These are phyloP conservation scores for Plutomurus gul DNA, from an alignment of 1,140 invertebrate species.

Conservation along the genomic window DNA sequence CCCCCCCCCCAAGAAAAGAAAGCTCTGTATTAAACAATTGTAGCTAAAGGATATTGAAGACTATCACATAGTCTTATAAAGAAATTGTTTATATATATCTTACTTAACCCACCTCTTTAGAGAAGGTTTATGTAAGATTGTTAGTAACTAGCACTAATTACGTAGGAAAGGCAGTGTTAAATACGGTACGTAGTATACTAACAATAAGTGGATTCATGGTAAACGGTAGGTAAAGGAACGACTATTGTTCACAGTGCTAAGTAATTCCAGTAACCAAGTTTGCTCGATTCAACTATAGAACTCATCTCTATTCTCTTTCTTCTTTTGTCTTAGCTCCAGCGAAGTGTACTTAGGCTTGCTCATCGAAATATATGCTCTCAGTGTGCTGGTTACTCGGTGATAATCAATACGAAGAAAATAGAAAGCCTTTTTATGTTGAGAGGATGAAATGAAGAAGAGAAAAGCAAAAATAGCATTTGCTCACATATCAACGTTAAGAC, in stretches of 20 bases:
- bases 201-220: too few species aligned
- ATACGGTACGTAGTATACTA: too few species aligned
- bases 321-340: slow-evolving; percentile 14
- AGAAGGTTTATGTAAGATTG: too few species aligned
- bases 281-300: slow-evolving; percentile 9
- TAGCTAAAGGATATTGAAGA: too few species aligned
- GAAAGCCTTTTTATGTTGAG: slow-evolving; percentile 27
- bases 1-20: too few species aligned
- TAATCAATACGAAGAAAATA: slow-evolving; percentile 25
- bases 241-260: slow-evolving; percentile 4
- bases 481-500: slow-evolving; percentile 5
- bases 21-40: too few species aligned
- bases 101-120: too few species aligned
- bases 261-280: neutral
- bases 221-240: slow-evolving; percentile 9
- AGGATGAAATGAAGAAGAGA: slow-evolving; percentile 18
- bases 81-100: too few species aligned
- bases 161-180: too few species aligned
- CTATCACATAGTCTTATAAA: too few species aligned
- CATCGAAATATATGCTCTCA: slow-evolving; percentile 3
- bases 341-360: neutral
- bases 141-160: too few species aligned
- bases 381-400: neutral
- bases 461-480: slow-evolving; percentile 12
- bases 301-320: slow-evolving; percentile 7